These are phyloP conservation scores for Spheniscus humboldti DNA, from an alignment of 2,797 vertebrate genomes.

Conservation along the genomic window DNA sequence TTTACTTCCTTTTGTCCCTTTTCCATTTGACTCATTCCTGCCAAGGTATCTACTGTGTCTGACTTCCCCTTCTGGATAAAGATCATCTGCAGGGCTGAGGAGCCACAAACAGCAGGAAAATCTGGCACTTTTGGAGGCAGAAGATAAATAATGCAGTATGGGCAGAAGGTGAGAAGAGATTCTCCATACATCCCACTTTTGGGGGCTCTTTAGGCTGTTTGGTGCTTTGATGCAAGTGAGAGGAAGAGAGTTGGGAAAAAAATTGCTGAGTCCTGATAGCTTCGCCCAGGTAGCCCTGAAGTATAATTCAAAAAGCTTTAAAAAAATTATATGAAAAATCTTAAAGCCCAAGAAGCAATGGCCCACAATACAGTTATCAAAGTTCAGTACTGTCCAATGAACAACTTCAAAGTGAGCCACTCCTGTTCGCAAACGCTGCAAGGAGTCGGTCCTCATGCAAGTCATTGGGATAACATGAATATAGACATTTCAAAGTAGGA, in stretches of 20 bases:
- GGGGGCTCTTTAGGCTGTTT: neutral
- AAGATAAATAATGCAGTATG: neutral
- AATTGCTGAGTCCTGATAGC: neutral
- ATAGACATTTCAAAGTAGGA: neutral
- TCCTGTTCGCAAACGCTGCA: neutral
- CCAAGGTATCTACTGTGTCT: neutral
- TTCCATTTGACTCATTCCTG: slow-evolving; percentile 27
- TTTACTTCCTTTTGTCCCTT: slow-evolving; percentile 1
- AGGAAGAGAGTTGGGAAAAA: neutral
- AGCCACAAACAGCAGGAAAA: neutral
- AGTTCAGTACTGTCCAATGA: neutral
- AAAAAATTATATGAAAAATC: neutral
- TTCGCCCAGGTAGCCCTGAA: neutral
- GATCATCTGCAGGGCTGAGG: neutral
- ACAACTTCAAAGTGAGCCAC: neutral
- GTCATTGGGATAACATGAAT: neutral
- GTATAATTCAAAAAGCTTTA: neutral
- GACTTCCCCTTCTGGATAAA: neutral
- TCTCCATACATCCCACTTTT: neutral
- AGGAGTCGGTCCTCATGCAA: neutral
- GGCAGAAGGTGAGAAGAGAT: neutral
- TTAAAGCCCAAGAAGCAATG: neutral
- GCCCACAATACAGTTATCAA: neutral
- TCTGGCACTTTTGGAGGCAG: neutral
- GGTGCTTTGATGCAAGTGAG: neutral